Base-by-base conservation (phyloP, 2,113 vertebrate genomes). In the Meriones unguiculatus region DNA sequence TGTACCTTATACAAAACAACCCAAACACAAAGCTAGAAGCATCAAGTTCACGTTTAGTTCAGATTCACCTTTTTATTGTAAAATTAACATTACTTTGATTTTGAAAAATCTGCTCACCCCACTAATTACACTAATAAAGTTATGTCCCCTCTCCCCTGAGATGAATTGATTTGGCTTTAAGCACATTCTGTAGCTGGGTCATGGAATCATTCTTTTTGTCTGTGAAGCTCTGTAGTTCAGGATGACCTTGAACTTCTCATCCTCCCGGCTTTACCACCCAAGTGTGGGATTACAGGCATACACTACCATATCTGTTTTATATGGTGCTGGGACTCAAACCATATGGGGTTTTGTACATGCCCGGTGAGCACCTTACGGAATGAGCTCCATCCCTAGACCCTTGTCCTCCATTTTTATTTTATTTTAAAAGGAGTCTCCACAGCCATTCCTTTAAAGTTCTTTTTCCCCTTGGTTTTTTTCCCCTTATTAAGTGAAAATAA, bases 61-160 rank as follows among this genome's bases (percentile, higher is more conserved):
- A 46, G n/a, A 7, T 69, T 87, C 35, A 10, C 54, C 18, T 46
- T 93, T 76, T 95, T 50, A 67, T 81, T 93, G 35, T 54, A 70
- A 89, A 94, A 90, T 52, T 89, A 90, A 81, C 2, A 20, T 81
- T 28, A 69, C 73, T 28, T 95, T 38, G 32, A 65, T 82, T 78
- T 96, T 80, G 25, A 14, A 94, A 73, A 81, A 88, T 78, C 72
- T 41, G 14, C 15, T 94, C 52, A 72, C 6, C 28, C 38, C 65
- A 57, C 14, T 88, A 57, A n/a, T 38, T 50, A 67, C 46, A 92
- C 17, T 75, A 54, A 78, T 41, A 87, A 78, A 50, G 46, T 35
- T 35, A 32, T 46, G 14, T 84, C 38, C 54, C 70, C 2, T 70
- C 41, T 96, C 75, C 9, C 11, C 1, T 20, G 41, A 92, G 54